Conservation (phyloP, 2,888 invertebrate genomes). For the Tinea trinotella region DNA sequence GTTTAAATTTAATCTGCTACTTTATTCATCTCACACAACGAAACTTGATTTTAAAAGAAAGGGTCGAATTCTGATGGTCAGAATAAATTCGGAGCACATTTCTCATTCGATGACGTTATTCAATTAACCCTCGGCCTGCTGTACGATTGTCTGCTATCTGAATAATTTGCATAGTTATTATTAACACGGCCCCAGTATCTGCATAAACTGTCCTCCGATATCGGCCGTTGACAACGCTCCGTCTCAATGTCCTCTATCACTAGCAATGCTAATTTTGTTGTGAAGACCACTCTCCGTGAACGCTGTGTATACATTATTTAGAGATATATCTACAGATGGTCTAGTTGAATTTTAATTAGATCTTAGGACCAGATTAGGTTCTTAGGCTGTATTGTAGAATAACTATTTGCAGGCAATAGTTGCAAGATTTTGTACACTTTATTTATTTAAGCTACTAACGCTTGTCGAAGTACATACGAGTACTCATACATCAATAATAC, state of each 20-base stretch:
- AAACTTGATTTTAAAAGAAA: too few relatives aligned
- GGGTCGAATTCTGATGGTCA: background rate
- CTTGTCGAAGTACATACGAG: too few relatives aligned
- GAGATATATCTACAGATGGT: background rate
- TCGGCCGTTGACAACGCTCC: constrained; percentile 47
- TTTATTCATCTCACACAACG: too few relatives aligned
- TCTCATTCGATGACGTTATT: constrained; percentile 18
- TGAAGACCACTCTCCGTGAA: constrained; percentile 4
- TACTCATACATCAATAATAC: too few relatives aligned
- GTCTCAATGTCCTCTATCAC: constrained; percentile 31
- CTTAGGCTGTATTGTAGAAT: too few relatives aligned
- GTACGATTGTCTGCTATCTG: constrained; percentile 36
- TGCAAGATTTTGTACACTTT: too few relatives aligned
- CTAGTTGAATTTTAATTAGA: background rate
- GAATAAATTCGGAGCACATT: background rate
- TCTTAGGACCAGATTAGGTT: background rate
- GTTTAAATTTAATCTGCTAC: too few relatives aligned
- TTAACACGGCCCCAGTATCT: constrained; percentile 63
- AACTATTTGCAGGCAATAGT: too few relatives aligned
- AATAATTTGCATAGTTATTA: constrained; percentile 71
- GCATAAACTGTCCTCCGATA: constrained; percentile 45
- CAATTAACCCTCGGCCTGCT: constrained; percentile 19
- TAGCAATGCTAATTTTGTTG: constrained; percentile 21
- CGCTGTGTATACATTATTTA: background rate
- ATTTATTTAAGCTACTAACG: too few relatives aligned